Evolutionary conservation across 1,140 invertebrate genomes (phyloP), one percentile per base, ranked within the genome.

Genomic region (Penaeus vannamei): DNA sequence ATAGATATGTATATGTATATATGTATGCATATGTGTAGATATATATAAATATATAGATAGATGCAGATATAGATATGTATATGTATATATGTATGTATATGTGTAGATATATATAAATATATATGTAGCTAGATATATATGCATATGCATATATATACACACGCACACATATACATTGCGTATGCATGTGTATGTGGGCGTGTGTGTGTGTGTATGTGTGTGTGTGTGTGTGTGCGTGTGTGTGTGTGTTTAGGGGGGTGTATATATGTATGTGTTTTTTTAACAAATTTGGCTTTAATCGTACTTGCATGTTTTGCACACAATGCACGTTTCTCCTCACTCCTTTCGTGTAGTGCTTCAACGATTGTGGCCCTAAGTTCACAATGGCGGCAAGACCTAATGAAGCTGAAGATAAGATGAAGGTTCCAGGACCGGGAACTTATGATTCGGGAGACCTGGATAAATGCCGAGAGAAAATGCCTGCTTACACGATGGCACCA

Each of bases 381-480:
- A 84, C 82, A 17, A 89, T 89, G 82, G 87, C 87, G 17, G 46
- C 66, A 26, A 76, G 87, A 60, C 66, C 64, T 19, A 59, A 53
- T 79, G 90, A 91, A 29, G 87, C 61, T 20, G 76, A 46, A 29
- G 90, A 91, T 62, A 89, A 91, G 53, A 91, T 83, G 61, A 91
- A 89, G 42, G 72, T 91, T 22, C 90, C 90, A 59, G 90, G 84
- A 26, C 90, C 90, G 60, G 86, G 84, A 22, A 29, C 90, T 23
- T 91, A 91, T 66, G 86, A 85, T 1, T 59, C 84, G 20, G 83
- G 81, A 20, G 84, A 89, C 62, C 66, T 88, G 10, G 64, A 91
- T 36, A 86, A 82, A 22, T 89, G 72, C 53, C 61, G 66, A 42
- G 84, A 89, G 36, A 91, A 91, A 85, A 61, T 85, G 29, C 90